Evolutionary conservation across 2,797 vertebrate species (phyloP).

Genomic region (Alfaro cultratus): DNA sequence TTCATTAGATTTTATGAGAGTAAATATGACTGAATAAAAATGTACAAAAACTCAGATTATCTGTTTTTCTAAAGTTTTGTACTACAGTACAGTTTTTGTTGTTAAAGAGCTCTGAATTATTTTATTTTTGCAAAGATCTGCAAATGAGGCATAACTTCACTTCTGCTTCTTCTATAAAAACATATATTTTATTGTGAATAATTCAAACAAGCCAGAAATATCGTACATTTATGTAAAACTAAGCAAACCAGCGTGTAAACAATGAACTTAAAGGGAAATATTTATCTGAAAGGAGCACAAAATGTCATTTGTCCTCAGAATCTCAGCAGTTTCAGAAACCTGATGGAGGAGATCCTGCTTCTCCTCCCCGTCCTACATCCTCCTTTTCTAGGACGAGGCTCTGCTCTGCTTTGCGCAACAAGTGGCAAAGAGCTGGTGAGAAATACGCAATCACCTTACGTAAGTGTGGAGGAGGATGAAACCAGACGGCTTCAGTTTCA

Average conservation of each 20-base stretch:
- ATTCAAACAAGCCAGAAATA: not conserved
- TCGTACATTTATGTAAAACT: not conserved
- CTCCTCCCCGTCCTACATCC: constrained; percentile 37
- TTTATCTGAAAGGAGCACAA: constrained; percentile 24
- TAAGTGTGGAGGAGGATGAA: constrained; percentile 65
- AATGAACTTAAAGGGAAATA: not conserved
- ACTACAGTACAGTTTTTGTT: not conserved
- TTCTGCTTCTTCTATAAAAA: not conserved
- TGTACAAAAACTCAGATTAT: not conserved
- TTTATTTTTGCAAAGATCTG: not conserved
- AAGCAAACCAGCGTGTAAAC: not conserved
- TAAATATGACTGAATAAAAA: not conserved
- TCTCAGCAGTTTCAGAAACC: constrained; percentile 4
- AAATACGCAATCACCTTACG: constrained; percentile 79
- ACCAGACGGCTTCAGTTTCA: constrained; percentile 1
- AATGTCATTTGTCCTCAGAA: constrained; percentile 40
- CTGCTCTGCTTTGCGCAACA: constrained; percentile 69
- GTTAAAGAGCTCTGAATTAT: not conserved
- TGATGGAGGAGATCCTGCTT: not conserved
- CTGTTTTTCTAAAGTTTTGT: too few relatives aligned
- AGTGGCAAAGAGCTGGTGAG: constrained; percentile 59
- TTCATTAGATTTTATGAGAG: not conserved
- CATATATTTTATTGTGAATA: not conserved
- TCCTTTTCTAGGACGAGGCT: constrained; percentile 61
- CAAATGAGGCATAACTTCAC: not conserved